phyloP scores from a whole-genome alignment of 35 echinoderm and acorn worm genomes.

The Strongylocentrotus purpuratus region DNA sequence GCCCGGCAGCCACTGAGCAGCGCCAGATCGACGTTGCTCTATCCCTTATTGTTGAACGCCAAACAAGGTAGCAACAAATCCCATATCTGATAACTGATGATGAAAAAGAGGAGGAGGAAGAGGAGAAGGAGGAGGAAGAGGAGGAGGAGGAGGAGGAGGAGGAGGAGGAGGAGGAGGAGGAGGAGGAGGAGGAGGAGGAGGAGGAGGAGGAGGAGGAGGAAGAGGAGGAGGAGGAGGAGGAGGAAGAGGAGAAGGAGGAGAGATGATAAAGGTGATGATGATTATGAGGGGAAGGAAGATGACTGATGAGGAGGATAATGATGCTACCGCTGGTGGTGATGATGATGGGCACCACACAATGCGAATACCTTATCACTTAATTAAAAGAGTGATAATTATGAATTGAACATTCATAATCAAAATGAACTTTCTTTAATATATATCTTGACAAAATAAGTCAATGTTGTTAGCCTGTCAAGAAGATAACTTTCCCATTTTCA shows the following conservation, averaged over 20 bases:
- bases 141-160: not conserved
- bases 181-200: not conserved
- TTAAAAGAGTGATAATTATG: too few relatives aligned
- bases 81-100: not conserved
- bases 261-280: not conserved
- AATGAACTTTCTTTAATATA: not conserved
- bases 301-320: too few relatives aligned
- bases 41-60: too few relatives aligned
- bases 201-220: not conserved
- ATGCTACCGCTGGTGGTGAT: too few relatives aligned
- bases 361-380: too few relatives aligned
- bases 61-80: too few relatives aligned
- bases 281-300: too few relatives aligned
- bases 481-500: not conserved
- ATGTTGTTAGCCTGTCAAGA: not conserved
- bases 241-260: not conserved
- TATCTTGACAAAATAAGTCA: not conserved
- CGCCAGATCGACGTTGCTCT: too few relatives aligned
- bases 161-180: too few relatives aligned
- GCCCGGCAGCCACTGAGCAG: too few relatives aligned
- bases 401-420: too few relatives aligned
- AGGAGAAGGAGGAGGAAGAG: not conserved
- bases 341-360: too few relatives aligned
- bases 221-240: not conserved
- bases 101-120: not conserved